Conservation (phyloP, 92 coral and sea anemone species). For the Palythoa heliodiscus region DNA sequence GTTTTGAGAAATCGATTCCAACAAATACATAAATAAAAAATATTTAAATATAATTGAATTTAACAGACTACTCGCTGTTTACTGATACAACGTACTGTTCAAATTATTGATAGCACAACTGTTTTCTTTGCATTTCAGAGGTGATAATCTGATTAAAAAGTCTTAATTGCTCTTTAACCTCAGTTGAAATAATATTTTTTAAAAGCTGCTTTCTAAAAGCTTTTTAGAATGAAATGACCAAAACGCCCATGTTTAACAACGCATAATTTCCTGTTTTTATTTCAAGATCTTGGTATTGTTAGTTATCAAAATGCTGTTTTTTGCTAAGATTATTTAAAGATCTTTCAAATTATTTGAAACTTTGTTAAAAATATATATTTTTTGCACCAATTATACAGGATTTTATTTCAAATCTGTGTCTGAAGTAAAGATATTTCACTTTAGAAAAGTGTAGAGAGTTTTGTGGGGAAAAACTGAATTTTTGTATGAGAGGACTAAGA, state of each 20-base stretch:
- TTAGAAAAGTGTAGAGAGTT: too few species aligned
- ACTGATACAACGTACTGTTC: not conserved
- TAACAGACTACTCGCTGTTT: not conserved
- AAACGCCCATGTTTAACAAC: not conserved
- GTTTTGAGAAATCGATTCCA: not conserved
- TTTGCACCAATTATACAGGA: too few species aligned
- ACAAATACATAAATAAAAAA: too few species aligned
- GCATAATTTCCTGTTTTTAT: not conserved
- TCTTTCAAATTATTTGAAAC: too few species aligned
- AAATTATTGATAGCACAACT: not conserved
- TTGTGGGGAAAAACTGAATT: too few species aligned
- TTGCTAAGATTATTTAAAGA: too few species aligned
- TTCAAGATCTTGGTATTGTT: not conserved
- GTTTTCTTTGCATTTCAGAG: not conserved
- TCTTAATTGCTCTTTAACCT: constrained; percentile 2
- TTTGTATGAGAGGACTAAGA: too few species aligned
- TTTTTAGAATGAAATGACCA: not conserved
- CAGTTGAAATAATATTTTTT: not conserved
- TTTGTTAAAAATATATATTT: too few species aligned
- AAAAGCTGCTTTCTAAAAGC: not conserved
- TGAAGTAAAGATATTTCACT: too few species aligned
- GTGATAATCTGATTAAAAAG: not conserved
- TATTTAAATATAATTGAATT: not conserved
- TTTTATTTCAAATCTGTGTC: too few species aligned
- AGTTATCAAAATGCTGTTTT: too few species aligned